Evolutionary conservation across 2,113 vertebrate genomes (phyloP), one percentile per base, ranked within the genome.

Genomic region (Chinchilla lanigera): DNA sequence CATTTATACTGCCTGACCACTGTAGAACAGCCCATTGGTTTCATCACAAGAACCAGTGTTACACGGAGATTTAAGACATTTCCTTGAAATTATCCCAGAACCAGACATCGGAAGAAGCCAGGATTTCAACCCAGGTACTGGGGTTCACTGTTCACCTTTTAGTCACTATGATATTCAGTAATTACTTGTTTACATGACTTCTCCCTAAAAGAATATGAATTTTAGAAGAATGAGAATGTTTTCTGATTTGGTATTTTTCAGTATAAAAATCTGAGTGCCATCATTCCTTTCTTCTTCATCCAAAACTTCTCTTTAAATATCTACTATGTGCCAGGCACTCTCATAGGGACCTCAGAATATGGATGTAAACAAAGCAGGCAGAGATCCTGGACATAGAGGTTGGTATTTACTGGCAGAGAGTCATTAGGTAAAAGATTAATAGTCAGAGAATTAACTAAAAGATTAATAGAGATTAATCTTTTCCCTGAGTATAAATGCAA

Each of bases 211-310:
- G 44, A 65, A 77, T 52, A 67, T 52, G 58, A 86, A 22, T 81
- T 96, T 54, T n/a, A 38, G 61, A 91, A 47, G 16, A 89, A 73
- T 3, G 47, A 93, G 3, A 2, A 73, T 61, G 90, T 52, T 89
- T 91, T 93, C 30, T 80, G 65, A 94, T 73, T 95, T 47, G 38
- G 10, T 65, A 44, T 35, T 89, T 96, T 94, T 87, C 41, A 89
- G 56, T 86, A 81, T 87, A 22, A 96, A 89, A 86, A 69, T 22
- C 26, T 87, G 17, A 47, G 35, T 93, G 4, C 11, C 12, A 38
- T 87, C 86, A 73, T 63, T 86, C 30, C 10, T 94, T 87, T n/a
- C 20, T 78, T 93, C 35, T 78, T 93, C 28, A 82, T 50, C 83
- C 10, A 90, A 91, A 91, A 65, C 9, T 41, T 86, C 89, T 89